Conservation (phyloP, 1,140 invertebrate species). For the Brachionus manjavacas region DNA sequence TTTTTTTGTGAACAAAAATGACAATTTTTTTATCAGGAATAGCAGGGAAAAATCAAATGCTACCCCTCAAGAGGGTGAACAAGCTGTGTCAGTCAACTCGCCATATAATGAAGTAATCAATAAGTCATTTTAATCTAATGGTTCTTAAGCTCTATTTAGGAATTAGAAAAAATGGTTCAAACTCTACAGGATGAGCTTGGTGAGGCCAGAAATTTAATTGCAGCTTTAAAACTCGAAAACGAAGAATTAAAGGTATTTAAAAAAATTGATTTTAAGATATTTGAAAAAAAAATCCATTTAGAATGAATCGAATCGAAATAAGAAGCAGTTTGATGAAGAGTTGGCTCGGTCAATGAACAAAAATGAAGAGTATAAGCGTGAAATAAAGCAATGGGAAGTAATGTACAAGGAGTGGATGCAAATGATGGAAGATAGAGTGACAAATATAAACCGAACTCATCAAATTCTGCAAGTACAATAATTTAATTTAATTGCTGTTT, state of each 20-base stretch:
- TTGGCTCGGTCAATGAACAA: neutral
- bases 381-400: constrained; percentile 37
- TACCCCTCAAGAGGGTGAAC: neutral
- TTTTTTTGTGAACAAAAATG: too few relatives aligned
- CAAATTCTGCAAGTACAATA: constrained; percentile 25
- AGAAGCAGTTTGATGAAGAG: constrained; percentile 4
- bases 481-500: neutral
- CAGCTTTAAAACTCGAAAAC: constrained; percentile 39
- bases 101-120: neutral
- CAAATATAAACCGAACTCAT: constrained; percentile 37
- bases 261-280: neutral
- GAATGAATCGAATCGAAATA: neutral
- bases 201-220: constrained; percentile 12
- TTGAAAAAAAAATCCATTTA: too few relatives aligned
- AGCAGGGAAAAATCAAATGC: neutral
- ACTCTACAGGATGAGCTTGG: neutral
- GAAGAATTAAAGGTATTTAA: neutral
- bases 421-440: constrained; percentile 37
- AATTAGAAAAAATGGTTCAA: constrained; percentile 8
- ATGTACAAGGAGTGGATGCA: constrained; percentile 42
- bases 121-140: neutral
- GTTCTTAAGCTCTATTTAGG: neutral
- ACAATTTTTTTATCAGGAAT: neutral
- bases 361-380: constrained; percentile 40
- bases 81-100: neutral